These are phyloP conservation scores for Acanthurus tractus DNA, from an alignment of 2,797 vertebrate species.

Conservation along the genomic window DNA sequence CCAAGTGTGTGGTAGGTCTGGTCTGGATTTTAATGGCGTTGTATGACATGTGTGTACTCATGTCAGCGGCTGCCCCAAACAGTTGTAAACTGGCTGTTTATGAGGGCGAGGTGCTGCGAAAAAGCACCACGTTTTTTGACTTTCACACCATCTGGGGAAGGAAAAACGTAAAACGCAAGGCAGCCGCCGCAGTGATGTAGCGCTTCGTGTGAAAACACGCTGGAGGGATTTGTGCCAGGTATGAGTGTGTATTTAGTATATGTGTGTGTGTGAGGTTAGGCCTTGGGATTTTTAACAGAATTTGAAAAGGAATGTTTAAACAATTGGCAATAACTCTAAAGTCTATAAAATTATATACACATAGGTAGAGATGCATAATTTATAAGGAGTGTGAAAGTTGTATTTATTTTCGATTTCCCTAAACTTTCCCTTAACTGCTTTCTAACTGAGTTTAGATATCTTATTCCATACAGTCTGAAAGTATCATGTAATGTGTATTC, in stretches of 20 bases:
- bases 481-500: not conserved
- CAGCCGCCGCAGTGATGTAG: slow-evolving; percentile 30
- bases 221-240: slow-evolving; percentile 29
- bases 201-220: slow-evolving; percentile 50
- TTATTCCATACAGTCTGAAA: slow-evolving; percentile 4
- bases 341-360: not conserved
- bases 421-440: not conserved
- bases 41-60: slow-evolving; percentile 78
- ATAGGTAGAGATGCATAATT: not conserved
- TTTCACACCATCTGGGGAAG: slow-evolving; percentile 75
- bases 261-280: slow-evolving; percentile 25
- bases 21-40: slow-evolving; percentile 76
- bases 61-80: slow-evolving; percentile 82
- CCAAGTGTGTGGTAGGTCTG: slow-evolving; percentile 75
- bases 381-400: not conserved
- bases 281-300: slow-evolving; percentile 8
- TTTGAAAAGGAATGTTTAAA: slow-evolving; percentile 26
- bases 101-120: slow-evolving; percentile 73
- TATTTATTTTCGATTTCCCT: not conserved
- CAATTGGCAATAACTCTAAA: slow-evolving; percentile 14
- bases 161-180: slow-evolving; percentile 23
- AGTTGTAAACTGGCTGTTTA: slow-evolving; percentile 84
- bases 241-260: not conserved
- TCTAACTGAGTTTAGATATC: slow-evolving; percentile 7
- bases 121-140: slow-evolving; percentile 66